phyloP scores from a whole-genome alignment of 2,888 invertebrate genomes.

The Heliconius sara region DNA sequence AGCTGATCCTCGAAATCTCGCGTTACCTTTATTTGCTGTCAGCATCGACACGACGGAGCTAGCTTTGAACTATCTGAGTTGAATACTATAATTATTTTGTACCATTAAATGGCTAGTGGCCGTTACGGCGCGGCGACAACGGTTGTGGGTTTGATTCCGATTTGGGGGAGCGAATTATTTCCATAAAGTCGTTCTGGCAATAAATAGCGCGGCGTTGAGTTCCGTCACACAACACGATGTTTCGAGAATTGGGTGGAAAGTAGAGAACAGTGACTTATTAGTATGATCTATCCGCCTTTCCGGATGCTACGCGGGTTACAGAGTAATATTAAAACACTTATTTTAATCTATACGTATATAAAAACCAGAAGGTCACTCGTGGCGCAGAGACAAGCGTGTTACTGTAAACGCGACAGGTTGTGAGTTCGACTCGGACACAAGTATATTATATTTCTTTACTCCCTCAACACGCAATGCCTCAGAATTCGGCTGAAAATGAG shows the following conservation, averaged over 20 bases:
- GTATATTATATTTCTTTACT: too few relatives aligned
- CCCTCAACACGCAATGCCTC: too few relatives aligned
- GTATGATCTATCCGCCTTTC: background rate
- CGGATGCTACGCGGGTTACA: background rate
- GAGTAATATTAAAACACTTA: background rate
- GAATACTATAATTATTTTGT: constrained; percentile 11
- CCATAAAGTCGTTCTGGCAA: too few relatives aligned
- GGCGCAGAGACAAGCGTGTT: too few relatives aligned
- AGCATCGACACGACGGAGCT: constrained; percentile 33
- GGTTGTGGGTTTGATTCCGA: background rate
- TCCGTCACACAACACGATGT: background rate
- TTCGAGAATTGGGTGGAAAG: background rate
- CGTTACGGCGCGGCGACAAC: background rate
- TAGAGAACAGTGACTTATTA: background rate
- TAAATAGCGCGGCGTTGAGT: background rate
- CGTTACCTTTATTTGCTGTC: constrained; percentile 34
- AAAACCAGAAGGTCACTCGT: too few relatives aligned
- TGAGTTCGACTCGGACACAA: too few relatives aligned
- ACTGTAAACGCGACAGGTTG: too few relatives aligned
- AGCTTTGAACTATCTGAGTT: constrained; percentile 23
- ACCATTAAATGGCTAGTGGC: background rate
- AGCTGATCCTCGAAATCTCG: constrained; percentile 42
- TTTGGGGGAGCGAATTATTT: background rate
- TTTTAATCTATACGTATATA: too few relatives aligned
- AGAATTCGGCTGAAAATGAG: too few relatives aligned